Base-by-base conservation (phyloP, 2,797 vertebrate genomes). In the Xyrichtys novacula region DNA sequence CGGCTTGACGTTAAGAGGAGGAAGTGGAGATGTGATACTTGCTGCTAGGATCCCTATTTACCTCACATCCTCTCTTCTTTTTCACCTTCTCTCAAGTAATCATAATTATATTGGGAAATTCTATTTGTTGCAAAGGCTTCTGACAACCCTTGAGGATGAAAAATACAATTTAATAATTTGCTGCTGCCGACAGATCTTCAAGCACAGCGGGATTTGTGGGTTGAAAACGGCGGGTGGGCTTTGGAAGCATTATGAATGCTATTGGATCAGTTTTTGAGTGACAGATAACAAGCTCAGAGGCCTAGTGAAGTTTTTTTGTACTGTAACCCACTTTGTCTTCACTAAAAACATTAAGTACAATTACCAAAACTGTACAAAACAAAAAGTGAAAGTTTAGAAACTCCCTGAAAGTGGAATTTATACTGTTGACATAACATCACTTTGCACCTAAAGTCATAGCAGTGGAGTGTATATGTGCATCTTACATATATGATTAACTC, bases 91-190 rank as follows among this genome's bases (percentile, higher is more conserved):
- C 72, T 87, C 65, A 64, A 64, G 79, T 86, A 81, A 83, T 85
- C 81, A 82, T 85, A 88, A 89, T 82, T 80, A 81, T 85, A 83
- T 86, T 81, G 71, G 83, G 75, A 86, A 88, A 90, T 88, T 91
- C 74, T 88, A 85, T 88, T 87, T 87, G 86, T 89, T 89, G 80
- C 83, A 54, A 44, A 81, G 60, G 64, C 76, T 71, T 61, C 71
- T 67, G 85, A 87, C 86, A 89, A 64, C 82, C 81, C 72, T 64
- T 52, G 82, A 86, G 85, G 85, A 80, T 81, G 76, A 82, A 80
- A 88, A 90, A 88, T 82, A 90, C 77, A 83, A 84, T 86, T 87
- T 81, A 78, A 89, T 90, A 85, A 91, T 90, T 91, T 86, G 76
- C 74, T 70, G 65, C 84, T 62, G 78, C 81, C 78, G 61, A 89